Evolutionary conservation across 1,140 invertebrate genomes (phyloP).

Genomic region (Homarus americanus): DNA sequence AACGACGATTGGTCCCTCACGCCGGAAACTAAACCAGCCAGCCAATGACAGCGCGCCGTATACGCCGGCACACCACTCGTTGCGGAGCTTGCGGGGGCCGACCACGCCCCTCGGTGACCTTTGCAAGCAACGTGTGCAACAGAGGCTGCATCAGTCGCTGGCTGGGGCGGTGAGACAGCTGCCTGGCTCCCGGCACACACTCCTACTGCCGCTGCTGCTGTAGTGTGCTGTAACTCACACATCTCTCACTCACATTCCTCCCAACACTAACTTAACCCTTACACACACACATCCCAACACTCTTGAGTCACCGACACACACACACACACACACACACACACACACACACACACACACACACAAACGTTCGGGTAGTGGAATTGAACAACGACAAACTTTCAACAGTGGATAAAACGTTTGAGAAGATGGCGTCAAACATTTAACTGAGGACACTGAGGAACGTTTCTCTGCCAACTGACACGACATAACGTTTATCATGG

Average conservation of each 20-base stretch:
- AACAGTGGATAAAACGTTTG: too few species aligned
- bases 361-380: too few species aligned
- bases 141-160: not conserved
- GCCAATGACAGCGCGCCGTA: conserved; percentile 32
- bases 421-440: too few species aligned
- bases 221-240: too few species aligned
- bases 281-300: not conserved
- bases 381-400: too few species aligned
- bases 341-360: too few species aligned
- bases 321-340: not conserved
- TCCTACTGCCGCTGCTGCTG: not conserved
- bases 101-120: conserved; percentile 34
- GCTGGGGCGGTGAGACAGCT: too few species aligned
- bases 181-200: not conserved
- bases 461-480: too few species aligned
- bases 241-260: too few species aligned
- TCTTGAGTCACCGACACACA: not conserved
- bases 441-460: too few species aligned
- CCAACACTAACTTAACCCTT: too few species aligned
- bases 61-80: conserved; percentile 12
- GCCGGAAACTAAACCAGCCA: conserved; percentile 37
- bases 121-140: conserved; percentile 14
- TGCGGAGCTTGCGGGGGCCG: conserved; percentile 4
- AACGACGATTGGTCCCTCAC: conserved; percentile 47
- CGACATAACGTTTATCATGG: too few species aligned